Evolutionary conservation across 2,888 invertebrate genomes (phyloP), one percentile per base, ranked within the genome.

Genomic region (Ophion ellenae): DNA sequence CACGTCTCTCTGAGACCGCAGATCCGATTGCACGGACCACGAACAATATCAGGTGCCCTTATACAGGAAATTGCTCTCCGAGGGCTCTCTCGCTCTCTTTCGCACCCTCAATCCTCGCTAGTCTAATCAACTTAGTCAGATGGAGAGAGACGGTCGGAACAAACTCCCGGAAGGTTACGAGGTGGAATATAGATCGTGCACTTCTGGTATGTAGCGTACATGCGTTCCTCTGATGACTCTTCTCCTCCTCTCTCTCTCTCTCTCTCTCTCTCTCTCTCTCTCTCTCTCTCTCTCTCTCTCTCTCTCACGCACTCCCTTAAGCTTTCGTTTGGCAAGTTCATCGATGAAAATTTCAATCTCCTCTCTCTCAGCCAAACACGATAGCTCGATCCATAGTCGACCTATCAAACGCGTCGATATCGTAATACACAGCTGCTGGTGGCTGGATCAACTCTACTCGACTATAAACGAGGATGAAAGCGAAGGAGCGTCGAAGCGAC

Each of bases 291-390:
- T 17, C 53, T 53, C 17, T 53, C 53, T 17, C 53, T 14, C 47
- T 47, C 47, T 14, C 47, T 47, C 47, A 2, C 47, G 10, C 47
- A 3, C 47, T 47, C 47, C 4, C 53, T 90, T 91, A 89, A 89
- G 87, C 88, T 86, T 88, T 83, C 89, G 86, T 91, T 91, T 89
- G 87, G 90, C 90, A 89, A 87, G 88, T 86, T 89, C 87, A 88
- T 88, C 88, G 87, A 85, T 86, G 85, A 83, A 85, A 84, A 84
- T 84, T 84, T 84, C 84, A 84, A 84, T 81, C 84, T 53, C 11
- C 53, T 53, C 53, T 57, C 63, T 77, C 76, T 70, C 66, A 69
- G 69, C 63, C 61, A 20, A 45, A 73, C 80, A 53, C 73, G 79
- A 69, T 83, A 74, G 71, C 78, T 78, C 71, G 66, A 69, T 59